Conservation (phyloP, 2,797 vertebrate genomes). For the Scolopax rusticola region DNA sequence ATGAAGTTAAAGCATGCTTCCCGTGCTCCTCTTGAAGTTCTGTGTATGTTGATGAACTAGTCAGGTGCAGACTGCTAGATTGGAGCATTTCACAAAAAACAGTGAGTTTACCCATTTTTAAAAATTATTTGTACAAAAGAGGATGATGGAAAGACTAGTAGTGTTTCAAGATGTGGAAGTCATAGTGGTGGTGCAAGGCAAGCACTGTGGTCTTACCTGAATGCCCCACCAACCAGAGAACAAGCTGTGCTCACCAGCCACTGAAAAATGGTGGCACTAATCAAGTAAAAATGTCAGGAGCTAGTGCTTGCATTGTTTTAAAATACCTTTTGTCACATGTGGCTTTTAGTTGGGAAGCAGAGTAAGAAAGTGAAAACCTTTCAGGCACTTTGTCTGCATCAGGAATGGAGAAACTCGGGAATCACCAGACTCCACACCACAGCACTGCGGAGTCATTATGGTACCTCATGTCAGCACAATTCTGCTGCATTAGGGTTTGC, state of each 20-base stretch:
- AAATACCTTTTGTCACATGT: neutral
- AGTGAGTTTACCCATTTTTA: neutral
- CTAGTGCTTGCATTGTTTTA: neutral
- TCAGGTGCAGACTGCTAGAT: neutral
- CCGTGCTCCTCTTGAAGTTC: neutral
- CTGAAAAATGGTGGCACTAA: neutral
- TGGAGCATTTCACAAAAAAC: neutral
- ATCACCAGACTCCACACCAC: neutral
- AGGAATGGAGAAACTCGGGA: neutral
- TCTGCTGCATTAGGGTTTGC: neutral
- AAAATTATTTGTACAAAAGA: neutral
- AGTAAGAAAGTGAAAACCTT: neutral
- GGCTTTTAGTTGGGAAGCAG: neutral
- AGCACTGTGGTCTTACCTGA: neutral
- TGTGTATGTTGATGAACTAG: neutral
- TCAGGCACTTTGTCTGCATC: neutral
- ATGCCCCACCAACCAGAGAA: neutral
- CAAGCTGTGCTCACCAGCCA: neutral
- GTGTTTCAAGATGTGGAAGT: neutral
- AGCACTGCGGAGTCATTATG: fast-evolving
- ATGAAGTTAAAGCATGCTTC: neutral
- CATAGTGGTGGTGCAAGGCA: neutral
- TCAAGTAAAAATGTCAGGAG: neutral
- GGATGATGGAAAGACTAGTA: neutral
- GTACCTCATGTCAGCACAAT: neutral